Evolutionary conservation across 2,113 vertebrate genomes (phyloP), one percentile per base, ranked within the genome.

Genomic region (Muntiacus muntjak): DNA sequence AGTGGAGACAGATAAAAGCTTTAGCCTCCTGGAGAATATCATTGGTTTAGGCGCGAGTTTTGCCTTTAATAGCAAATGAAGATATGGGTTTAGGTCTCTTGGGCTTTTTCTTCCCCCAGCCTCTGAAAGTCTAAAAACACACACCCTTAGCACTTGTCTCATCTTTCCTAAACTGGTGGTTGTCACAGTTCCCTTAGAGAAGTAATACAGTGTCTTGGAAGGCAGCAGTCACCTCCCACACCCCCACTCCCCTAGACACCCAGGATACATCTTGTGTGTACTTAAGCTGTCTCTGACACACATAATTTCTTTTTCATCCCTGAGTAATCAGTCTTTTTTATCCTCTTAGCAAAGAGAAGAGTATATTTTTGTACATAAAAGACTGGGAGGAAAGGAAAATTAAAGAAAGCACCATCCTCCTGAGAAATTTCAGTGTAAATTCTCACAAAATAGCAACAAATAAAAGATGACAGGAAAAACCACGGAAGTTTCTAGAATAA

Each of bases 261-360:
- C 97, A 88, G 94, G 97, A 93, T 97, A 97, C 88, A 98, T 96
- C 83, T 0, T 97, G 92, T 93, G 76, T 97, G 55, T 96, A 98
- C 91, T 98, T 98, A 92, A 97, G 97, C 97, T 98, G 98, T 98
- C 97, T 97, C 97, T 97, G 97, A 98, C 89, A 98, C 89, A 92
- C 90, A 85, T 94, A 94, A 95, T 98, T 98, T 98, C 92, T 96
- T 93, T 97, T 90, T 97, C 87, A 91, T 96, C 89, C 95, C 81
- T 95, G 90, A 97, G 91, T 97, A 95, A 89, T 98, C 21, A 23
- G 97, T 97, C 97, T 95, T 98, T 94, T 92, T 97, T 95, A 74
- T 95, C 67, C 45, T 81, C 4, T 91, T 93, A 96, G 91, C 84
- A 97, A 97, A 87, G 45, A 93, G 82, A 96, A 91, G 57, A 55